Conservation (phyloP, 92 coral and sea anemone genomes). For the Porites lobata region DNA sequence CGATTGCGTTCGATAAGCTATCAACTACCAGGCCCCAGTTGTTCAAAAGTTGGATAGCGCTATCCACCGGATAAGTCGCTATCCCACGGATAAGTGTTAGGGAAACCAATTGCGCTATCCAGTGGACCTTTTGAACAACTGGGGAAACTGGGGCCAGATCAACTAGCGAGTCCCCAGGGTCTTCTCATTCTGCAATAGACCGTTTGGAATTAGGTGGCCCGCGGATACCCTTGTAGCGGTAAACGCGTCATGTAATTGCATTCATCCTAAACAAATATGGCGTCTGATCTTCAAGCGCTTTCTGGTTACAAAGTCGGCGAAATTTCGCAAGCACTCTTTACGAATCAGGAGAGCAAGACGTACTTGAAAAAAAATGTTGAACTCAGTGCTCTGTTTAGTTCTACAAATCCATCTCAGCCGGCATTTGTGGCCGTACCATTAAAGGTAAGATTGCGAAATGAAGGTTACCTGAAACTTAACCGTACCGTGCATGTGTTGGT, state of each 20-base stretch:
- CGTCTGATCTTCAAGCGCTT: constrained; percentile 52
- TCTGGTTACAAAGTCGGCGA: constrained; percentile 88
- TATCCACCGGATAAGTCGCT: too few relatives aligned
- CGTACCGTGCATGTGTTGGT: background rate
- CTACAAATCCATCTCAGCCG: constrained; percentile 62
- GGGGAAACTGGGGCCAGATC: too few relatives aligned
- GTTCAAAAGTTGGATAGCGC: too few relatives aligned
- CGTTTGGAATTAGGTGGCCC: background rate
- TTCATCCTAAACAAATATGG: constrained; percentile 75
- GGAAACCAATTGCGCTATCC: too few relatives aligned
- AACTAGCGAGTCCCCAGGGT: too few relatives aligned
- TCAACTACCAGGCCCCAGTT: too few relatives aligned
- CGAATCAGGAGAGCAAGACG: constrained; percentile 34
- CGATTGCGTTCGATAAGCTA: too few relatives aligned
- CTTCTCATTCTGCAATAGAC: background rate
- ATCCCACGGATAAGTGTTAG: too few relatives aligned
- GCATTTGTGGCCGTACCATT: constrained; percentile 70
- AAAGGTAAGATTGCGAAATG: constrained; percentile 35
- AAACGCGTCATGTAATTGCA: background rate
- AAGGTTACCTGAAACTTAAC: background rate
- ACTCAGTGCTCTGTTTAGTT: constrained; percentile 68
- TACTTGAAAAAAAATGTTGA: constrained; percentile 34
- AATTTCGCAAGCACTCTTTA: constrained; percentile 78
- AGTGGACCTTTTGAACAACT: too few relatives aligned
- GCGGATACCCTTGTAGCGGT: background rate